These are phyloP conservation scores for Morone saxatilis DNA, from an alignment of 2,113 vertebrate genomes.

Conservation along the genomic window DNA sequence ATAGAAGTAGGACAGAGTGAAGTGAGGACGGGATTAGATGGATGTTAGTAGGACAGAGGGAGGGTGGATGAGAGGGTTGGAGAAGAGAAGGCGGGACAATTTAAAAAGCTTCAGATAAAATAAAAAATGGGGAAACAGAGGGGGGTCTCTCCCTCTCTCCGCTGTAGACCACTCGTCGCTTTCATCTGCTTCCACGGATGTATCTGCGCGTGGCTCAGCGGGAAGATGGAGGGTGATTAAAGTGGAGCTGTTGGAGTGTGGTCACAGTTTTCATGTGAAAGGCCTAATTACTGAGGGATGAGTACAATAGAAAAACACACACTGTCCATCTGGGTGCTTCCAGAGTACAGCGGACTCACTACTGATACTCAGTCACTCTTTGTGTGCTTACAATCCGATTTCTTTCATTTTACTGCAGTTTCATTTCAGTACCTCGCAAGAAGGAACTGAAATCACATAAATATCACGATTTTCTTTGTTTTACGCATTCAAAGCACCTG, in stretches of 20 bases:
- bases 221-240: conserved; percentile 59
- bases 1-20: neutral
- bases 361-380: neutral
- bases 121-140: neutral
- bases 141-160: conserved; percentile 10
- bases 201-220: conserved; percentile 51
- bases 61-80: neutral
- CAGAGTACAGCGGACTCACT: neutral
- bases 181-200: conserved; percentile 63
- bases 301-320: conserved; percentile 8
- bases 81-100: conserved; percentile 15
- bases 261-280: conserved; percentile 41
- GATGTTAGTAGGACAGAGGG: conserved; percentile 49
- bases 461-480: neutral
- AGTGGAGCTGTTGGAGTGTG: conserved; percentile 44
- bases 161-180: conserved; percentile 34
- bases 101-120: conserved; percentile 21
- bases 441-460: neutral
- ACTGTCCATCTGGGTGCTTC: conserved; percentile 34
- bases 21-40: conserved; percentile 33
- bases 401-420: neutral
- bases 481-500: neutral
- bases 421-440: neutral
- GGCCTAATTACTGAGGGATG: conserved; percentile 45
- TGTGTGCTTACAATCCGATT: neutral